Percentiles rank a stretch among this genome's conserved stretches.
These are phyloP conservation scores for Anadara kagoshimensis DNA, from an alignment of 1,140 invertebrate genomes.

Conservation along the genomic window DNA sequence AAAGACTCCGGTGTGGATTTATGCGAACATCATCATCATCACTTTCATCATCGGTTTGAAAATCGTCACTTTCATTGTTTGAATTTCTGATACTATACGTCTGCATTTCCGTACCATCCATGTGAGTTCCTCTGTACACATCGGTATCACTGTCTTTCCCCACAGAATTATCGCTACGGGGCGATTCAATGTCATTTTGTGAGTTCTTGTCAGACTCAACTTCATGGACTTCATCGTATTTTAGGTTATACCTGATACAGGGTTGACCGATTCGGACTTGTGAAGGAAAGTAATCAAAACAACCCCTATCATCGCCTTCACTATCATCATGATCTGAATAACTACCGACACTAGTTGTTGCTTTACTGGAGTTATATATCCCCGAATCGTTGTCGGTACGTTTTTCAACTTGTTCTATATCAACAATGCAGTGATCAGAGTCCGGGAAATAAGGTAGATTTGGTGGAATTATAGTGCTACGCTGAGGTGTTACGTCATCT, in stretches of 20 bases:
- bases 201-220: conserved; percentile 58
- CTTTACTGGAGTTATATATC: conserved; percentile 54
- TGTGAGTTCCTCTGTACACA: conserved; percentile 27
- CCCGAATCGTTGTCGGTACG: conserved; percentile 50
- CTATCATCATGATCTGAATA: conserved; percentile 44
- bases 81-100: conserved; percentile 37
- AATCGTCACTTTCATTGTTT: conserved; percentile 45
- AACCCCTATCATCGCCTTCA: conserved; percentile 50
- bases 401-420: conserved; percentile 26
- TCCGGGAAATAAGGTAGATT: not conserved
- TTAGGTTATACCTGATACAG: conserved; percentile 28
- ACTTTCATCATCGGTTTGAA: conserved; percentile 52
- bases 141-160: conserved; percentile 44
- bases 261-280: conserved; percentile 32
- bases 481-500: conserved; percentile 26
- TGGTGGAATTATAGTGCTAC: not conserved
- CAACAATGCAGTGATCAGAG: conserved; percentile 14
- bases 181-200: conserved; percentile 54
- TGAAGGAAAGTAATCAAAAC: conserved; percentile 49
- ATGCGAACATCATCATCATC: conserved; percentile 37
- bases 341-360: conserved; percentile 49
- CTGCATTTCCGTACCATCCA: conserved; percentile 46
- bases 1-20: conserved; percentile 19
- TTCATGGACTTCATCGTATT: conserved; percentile 63
- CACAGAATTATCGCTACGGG: conserved; percentile 53